Evolutionary conservation across 2,888 invertebrate genomes (phyloP), one percentile per base, ranked within the genome.

Genomic region (Drosophila prolongata): DNA sequence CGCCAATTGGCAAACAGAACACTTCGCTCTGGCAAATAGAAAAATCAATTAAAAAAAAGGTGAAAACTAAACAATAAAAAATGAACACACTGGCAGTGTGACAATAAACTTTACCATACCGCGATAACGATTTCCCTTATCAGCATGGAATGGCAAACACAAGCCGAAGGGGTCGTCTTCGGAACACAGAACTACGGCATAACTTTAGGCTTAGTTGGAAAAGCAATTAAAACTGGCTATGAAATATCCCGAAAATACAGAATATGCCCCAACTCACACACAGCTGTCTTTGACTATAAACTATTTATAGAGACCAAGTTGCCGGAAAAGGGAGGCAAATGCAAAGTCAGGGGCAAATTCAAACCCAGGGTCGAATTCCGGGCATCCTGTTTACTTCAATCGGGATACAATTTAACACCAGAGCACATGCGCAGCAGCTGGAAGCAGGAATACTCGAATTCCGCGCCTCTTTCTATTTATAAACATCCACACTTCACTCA

Each of bases 11-110:
- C 68, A 75, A 86, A 86, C 68, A 84, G 77, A 75, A 47, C 67
- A 77, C 73, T 81, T 73, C 71, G 69, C 75, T 68, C 35, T n/a
- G 57, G 53, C 40, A 80, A 73, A 80, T 55, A 77, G 70, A 50
- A 85, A 85, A 87, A 85, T 85, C 86, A 83, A 87, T 87, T 83
- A 85, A 84, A 79, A 74, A 74, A 75, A 64, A 75, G 80, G 86
- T 79, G 80, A 79, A 81, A 83, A 87, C 69, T 55, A 81, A 83
- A 85, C 85, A 83, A 77, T 68, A 80, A 86, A 58, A 59, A 68
- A 70, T 61, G 30, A 64, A 78, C 30, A 62, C 19, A 60, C 43
- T 40, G 38, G 9, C 34, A 13, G 35, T 38, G 65, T 60, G 71
- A 77, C 76, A 82, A 85, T 80, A 87, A 87, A 82, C 80, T 79